Conservation (phyloP, 2,113 vertebrate species). For the Pangasianodon gigas region DNA sequence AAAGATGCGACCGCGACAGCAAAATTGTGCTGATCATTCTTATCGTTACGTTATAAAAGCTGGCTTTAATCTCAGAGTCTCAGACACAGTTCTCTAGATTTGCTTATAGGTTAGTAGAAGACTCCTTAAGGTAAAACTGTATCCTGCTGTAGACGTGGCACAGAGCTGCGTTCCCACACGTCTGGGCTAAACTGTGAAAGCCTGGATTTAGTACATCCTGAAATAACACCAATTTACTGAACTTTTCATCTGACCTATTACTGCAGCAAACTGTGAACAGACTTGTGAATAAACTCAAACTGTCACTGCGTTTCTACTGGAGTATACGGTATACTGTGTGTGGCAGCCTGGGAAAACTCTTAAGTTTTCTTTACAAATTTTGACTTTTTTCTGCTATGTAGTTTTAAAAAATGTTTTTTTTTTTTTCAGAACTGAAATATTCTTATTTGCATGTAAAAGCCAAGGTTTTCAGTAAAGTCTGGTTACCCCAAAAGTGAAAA, state of each 20-base stretch:
- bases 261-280: neutral
- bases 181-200: conserved; percentile 10
- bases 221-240: neutral
- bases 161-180: neutral
- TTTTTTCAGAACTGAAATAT: neutral
- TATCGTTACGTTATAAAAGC: neutral
- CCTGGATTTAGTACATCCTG: neutral
- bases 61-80: neutral
- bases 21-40: neutral
- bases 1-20: neutral
- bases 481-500: neutral
- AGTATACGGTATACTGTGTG: no score
- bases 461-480: neutral
- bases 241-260: neutral
- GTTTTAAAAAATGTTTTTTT: neutral
- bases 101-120: neutral
- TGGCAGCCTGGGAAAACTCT: neutral
- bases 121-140: neutral
- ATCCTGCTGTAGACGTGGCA: neutral
- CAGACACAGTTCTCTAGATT: neutral
- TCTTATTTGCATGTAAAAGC: neutral
- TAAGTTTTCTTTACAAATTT: neutral
- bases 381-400: neutral
- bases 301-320: neutral
- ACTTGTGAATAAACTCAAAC: neutral